A percentile compares a stretch with the other conserved stretches of the same genome.
These are phyloP conservation scores for Otus scops DNA, from an alignment of 2,797 vertebrate genomes.

Conservation along the genomic window DNA sequence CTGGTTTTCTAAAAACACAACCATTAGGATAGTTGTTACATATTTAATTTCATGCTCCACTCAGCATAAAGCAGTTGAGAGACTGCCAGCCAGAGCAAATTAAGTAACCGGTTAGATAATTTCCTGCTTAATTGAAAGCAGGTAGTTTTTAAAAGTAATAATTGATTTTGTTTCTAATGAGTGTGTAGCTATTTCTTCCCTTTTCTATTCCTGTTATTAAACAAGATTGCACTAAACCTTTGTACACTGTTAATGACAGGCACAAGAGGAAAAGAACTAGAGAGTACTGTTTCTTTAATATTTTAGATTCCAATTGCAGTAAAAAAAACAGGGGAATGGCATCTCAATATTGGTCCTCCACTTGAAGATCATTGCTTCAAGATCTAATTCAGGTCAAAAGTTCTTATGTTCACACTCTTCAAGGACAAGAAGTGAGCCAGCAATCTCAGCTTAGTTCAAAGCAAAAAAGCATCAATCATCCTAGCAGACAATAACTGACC, in stretches of 20 bases:
- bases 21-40: conserved; percentile 78
- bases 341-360: neutral
- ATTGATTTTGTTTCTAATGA: conserved; percentile 79
- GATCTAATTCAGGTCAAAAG: neutral
- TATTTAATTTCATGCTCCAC: conserved; percentile 85
- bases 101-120: conserved; percentile 81
- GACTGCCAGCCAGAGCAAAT: conserved; percentile 78
- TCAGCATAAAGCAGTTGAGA: conserved; percentile 80
- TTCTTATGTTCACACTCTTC: neutral
- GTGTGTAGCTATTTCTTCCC: conserved; percentile 56
- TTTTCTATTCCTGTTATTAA: conserved; percentile 49
- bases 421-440: neutral
- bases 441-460: neutral
- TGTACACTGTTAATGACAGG: neutral
- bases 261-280: neutral
- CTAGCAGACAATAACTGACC: neutral
- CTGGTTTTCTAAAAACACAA: conserved; percentile 65
- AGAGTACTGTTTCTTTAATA: neutral
- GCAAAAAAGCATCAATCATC: neutral
- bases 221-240: conserved; percentile 55
- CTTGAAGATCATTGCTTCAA: neutral
- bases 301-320: neutral
- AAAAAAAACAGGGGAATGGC: neutral
- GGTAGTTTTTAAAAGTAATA: conserved; percentile 81
- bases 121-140: conserved; percentile 84